Percentiles rank a stretch among this genome's conserved stretches.
Conservation (phyloP, 2,888 invertebrate genomes). For the Andrena bicolor region DNA sequence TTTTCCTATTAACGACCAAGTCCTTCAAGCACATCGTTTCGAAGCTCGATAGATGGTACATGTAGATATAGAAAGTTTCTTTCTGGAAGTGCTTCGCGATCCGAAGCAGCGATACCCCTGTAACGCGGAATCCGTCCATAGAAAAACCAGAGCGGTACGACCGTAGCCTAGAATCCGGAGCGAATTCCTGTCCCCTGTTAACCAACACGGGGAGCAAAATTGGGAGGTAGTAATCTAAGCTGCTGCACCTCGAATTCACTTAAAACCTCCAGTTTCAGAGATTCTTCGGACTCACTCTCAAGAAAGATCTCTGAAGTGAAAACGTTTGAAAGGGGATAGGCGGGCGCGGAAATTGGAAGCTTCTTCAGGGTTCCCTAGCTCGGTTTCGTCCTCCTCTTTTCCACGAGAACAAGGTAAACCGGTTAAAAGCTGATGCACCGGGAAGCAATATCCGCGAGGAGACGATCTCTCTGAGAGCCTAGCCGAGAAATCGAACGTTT, state of each 20-base stretch:
- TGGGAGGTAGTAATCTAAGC: slow-evolving; percentile 66
- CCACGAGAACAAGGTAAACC: slow-evolving; percentile 72
- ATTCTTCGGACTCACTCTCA: slow-evolving; percentile 54
- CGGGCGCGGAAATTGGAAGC: slow-evolving; percentile 72
- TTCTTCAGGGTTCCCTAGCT: slow-evolving; percentile 55
- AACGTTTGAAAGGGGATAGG: slow-evolving; percentile 72
- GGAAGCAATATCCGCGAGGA: slow-evolving; percentile 73
- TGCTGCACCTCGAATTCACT: slow-evolving; percentile 67
- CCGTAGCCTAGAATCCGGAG: slow-evolving; percentile 36
- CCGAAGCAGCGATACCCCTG: not conserved
- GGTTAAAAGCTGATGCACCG: slow-evolving; percentile 73
- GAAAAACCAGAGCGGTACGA: slow-evolving; percentile 28
- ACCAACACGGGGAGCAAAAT: slow-evolving; percentile 50
- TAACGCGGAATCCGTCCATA: slow-evolving; percentile 28
- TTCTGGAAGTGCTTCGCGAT: not conserved
- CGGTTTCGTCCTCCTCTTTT: slow-evolving; percentile 40
- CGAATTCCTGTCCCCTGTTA: slow-evolving; percentile 55
- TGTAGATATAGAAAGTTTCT: slow-evolving; percentile 26
- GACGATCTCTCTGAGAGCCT: slow-evolving; percentile 45
- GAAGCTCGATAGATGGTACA: slow-evolving; percentile 10
- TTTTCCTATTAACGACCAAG: not conserved
- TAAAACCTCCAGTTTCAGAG: slow-evolving; percentile 61
- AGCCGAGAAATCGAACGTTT: slow-evolving; percentile 42
- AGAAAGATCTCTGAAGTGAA: slow-evolving; percentile 56
- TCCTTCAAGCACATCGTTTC: not conserved